These are phyloP conservation scores for Amphiprion clarkii DNA, from an alignment of 2,797 vertebrate genomes.

Conservation along the genomic window DNA sequence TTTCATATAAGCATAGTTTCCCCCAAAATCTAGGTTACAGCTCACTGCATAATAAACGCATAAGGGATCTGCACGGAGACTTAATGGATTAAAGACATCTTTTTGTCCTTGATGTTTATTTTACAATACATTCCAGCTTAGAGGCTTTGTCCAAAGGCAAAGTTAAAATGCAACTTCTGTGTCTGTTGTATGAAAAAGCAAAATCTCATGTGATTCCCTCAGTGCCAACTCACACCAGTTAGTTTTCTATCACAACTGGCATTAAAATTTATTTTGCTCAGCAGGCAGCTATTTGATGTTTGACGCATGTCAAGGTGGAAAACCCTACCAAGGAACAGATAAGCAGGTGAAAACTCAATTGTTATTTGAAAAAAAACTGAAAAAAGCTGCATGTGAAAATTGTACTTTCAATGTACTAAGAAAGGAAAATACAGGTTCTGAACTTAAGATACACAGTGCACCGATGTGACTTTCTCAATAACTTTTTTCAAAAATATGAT, in stretches of 20 bases:
- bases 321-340: background rate
- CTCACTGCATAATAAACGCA: slow-evolving; percentile 53
- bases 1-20: background rate
- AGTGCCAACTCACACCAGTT: background rate
- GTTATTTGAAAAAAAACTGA: background rate
- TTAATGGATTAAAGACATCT: slow-evolving; percentile 52
- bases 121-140: slow-evolving; percentile 29
- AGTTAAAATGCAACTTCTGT: slow-evolving; percentile 30
- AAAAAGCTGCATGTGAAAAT: background rate
- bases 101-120: slow-evolving; percentile 69
- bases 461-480: background rate
- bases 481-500: no score
- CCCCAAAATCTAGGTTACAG: slow-evolving; percentile 51
- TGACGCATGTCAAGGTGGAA: background rate
- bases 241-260: background rate
- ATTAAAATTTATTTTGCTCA: background rate
- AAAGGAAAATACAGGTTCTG: background rate
- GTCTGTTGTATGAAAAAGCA: slow-evolving; percentile 33
- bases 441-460: background rate
- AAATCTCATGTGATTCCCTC: slow-evolving; percentile 22
- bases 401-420: background rate
- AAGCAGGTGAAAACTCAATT: background rate
- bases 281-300: background rate
- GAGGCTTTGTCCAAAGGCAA: slow-evolving; percentile 48
- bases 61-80: slow-evolving; percentile 44